Conservation (phyloP, 2,797 vertebrate species). For the Hyperoplus immaculatus region DNA sequence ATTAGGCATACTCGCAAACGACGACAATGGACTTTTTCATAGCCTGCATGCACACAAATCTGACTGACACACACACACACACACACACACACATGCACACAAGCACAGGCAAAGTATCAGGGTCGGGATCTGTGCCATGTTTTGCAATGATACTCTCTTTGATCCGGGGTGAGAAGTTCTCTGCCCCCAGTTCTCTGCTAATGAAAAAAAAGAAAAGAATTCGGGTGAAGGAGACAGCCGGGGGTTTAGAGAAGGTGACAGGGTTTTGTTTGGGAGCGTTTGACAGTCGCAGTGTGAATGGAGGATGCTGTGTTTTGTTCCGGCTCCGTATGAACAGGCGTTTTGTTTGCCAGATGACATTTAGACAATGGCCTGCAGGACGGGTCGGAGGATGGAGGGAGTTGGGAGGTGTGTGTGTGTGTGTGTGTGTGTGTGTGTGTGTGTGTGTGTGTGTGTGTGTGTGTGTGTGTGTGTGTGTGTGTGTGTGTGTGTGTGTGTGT, state of each 20-base stretch:
- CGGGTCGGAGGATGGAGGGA: constrained; percentile 14
- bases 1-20: constrained; percentile 77
- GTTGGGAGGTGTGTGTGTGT: neutral
- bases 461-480: no score
- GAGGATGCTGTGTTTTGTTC: constrained; percentile 80
- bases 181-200: constrained; percentile 41
- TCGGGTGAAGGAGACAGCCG: constrained; percentile 20
- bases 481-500: no score
- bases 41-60: constrained; percentile 55
- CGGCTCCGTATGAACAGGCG: constrained; percentile 70
- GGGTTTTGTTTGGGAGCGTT: constrained; percentile 56
- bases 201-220: constrained; percentile 17
- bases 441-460: no score
- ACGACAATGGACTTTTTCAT: constrained; percentile 81
- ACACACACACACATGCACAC: constrained; percentile 22
- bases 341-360: constrained; percentile 81
- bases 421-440: no score
- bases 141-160: constrained; percentile 79
- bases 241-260: constrained; percentile 52
- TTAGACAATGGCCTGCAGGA: constrained; percentile 72
- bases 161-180: constrained; percentile 79
- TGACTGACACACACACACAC: constrained; percentile 1
- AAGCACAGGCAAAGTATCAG: constrained; percentile 51
- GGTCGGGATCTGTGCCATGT: constrained; percentile 77
- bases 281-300: constrained; percentile 77